These are phyloP conservation scores for Temnopleurus reevesii DNA, from an alignment of 53 echinoderm and acorn worm genomes.

Conservation along the genomic window DNA sequence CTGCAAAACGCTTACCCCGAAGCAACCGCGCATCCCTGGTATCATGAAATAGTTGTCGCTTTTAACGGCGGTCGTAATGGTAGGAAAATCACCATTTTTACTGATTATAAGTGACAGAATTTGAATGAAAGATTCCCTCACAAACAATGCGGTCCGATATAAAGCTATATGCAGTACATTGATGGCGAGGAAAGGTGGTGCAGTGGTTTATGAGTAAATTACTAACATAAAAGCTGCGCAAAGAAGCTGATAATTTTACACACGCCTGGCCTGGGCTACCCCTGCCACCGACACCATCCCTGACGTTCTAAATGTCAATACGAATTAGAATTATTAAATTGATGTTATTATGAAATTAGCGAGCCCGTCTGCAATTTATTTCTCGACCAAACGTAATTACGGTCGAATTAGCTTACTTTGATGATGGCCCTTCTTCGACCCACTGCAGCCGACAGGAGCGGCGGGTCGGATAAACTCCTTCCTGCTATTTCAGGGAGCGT, in stretches of 20 bases:
- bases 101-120: constrained; percentile 24
- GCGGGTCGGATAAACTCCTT: constrained; percentile 53
- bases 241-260: constrained; percentile 63
- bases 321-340: constrained; percentile 85
- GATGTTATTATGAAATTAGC: constrained; percentile 94
- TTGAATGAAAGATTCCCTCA: not conserved
- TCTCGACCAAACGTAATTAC: constrained; percentile 84
- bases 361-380: constrained; percentile 84
- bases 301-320: constrained; percentile 68
- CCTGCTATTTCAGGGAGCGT: constrained; percentile 63
- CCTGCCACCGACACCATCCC: constrained; percentile 60
- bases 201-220: constrained; percentile 10
- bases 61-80: not conserved
- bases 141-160: constrained; percentile 2
- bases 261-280: constrained; percentile 50
- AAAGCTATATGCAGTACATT: not conserved
- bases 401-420: constrained; percentile 66
- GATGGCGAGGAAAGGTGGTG: not conserved
- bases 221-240: constrained; percentile 45
- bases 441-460: constrained; percentile 29
- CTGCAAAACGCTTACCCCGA: not conserved
- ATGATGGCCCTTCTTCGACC: constrained; percentile 44
- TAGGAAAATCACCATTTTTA: not conserved
- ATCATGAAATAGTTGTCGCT: constrained; percentile 44
- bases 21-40: not conserved